Percentiles rank a stretch among this genome's conserved stretches.
phyloP scores from a whole-genome alignment of 2,888 invertebrate species.

The Paralinhomoeus sp. region DNA sequence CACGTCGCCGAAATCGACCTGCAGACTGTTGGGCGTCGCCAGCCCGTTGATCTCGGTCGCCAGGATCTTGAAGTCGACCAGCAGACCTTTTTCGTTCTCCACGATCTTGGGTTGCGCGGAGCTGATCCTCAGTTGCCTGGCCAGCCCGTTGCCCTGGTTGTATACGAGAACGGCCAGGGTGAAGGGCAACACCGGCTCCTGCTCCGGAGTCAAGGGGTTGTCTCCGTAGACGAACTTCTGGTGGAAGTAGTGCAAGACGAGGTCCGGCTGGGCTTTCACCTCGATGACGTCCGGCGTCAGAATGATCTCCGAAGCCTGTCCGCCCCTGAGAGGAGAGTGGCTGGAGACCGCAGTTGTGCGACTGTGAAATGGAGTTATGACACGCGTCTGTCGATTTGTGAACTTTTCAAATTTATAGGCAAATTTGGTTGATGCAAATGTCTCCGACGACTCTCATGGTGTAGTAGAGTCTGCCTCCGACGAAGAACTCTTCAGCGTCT shows the following conservation, averaged over 20 bases:
- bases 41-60: background rate
- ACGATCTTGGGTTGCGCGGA: background rate
- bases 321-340: no score
- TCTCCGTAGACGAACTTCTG: background rate
- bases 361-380: no score
- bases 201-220: background rate
- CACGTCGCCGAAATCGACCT: background rate
- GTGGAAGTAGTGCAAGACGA: background rate
- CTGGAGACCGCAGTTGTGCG: no score
- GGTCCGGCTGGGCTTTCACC: background rate
- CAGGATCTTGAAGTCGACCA: background rate
- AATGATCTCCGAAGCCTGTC: background rate
- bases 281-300: background rate
- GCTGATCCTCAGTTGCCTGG: background rate
- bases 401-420: no score
- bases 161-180: background rate
- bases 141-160: no score
- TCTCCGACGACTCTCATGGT: no score
- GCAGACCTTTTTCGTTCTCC: background rate
- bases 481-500: no score
- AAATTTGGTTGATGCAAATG: no score
- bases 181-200: background rate
- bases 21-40: background rate
- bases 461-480: no score
- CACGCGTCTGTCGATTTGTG: no score